phyloP scores from a whole-genome alignment of 2,113 vertebrate genomes.

The Apteryx mantelli region DNA sequence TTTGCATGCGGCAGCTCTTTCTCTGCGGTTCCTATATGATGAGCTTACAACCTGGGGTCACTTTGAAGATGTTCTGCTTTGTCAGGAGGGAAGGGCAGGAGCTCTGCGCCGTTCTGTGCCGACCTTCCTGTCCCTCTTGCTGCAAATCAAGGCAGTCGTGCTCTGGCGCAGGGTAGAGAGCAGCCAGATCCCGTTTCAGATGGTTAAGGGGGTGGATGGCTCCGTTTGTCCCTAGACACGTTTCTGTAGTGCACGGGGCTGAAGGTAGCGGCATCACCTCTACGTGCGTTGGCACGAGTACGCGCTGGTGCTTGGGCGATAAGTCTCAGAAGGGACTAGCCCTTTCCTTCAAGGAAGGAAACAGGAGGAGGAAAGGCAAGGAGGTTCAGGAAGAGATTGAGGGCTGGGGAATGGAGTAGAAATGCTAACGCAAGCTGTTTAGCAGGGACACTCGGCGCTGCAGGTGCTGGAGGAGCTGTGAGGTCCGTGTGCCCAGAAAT shows the following conservation, averaged over 20 bases:
- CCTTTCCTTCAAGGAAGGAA: rapidly evolving
- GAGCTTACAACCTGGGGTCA: not conserved
- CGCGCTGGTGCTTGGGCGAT: rapidly evolving
- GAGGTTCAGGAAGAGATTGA: not conserved
- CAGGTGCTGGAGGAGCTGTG: rapidly evolving
- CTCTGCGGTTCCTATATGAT: not conserved
- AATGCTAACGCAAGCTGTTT: not conserved
- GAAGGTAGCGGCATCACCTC: not conserved
- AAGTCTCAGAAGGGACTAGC: rapidly evolving
- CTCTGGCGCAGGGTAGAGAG: not conserved
- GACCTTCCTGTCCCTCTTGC: slow-evolving; percentile 14
- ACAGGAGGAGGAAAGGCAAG: not conserved
- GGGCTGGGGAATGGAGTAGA: not conserved
- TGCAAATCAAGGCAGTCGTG: not conserved
- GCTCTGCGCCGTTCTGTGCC: not conserved
- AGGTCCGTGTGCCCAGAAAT: not conserved
- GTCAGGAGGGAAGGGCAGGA: not conserved
- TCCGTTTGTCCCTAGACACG: not conserved
- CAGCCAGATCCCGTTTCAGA: not conserved
- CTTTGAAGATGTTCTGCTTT: not conserved
- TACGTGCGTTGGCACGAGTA: rapidly evolving
- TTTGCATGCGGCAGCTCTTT: not conserved
- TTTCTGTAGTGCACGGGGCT: not conserved
- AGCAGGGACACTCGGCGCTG: rapidly evolving
- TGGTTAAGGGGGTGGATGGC: slow-evolving; percentile 20